These are phyloP conservation scores for Pterocles burchelli DNA, from an alignment of 2,113 vertebrate genomes.

Conservation along the genomic window DNA sequence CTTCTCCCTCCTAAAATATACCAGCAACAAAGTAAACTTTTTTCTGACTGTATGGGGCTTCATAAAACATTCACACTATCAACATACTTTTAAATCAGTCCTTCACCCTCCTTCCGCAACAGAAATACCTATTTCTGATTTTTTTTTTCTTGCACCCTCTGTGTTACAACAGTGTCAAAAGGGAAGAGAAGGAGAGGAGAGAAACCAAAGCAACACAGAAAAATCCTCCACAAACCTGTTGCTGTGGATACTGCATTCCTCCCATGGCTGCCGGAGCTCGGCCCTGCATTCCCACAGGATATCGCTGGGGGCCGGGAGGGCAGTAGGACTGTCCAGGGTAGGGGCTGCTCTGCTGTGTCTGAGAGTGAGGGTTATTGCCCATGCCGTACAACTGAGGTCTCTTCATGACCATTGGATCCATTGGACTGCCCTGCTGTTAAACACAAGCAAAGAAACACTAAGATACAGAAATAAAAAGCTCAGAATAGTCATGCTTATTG, in stretches of 20 bases:
- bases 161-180: background rate
- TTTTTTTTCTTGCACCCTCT: background rate
- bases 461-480: background rate
- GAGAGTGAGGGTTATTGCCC: slow-evolving; percentile 87
- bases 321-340: slow-evolving; percentile 90
- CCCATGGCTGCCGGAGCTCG: slow-evolving; percentile 87
- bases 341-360: slow-evolving; percentile 86
- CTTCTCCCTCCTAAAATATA: background rate
- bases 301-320: slow-evolving; percentile 88
- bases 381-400: slow-evolving; percentile 93
- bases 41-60: background rate
- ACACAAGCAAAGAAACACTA: background rate
- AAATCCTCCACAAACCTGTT: slow-evolving; percentile 85
- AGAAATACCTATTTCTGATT: background rate
- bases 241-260: slow-evolving; percentile 92
- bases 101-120: background rate
- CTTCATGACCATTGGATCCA: slow-evolving; percentile 98
- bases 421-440: slow-evolving; percentile 85
- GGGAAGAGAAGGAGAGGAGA: background rate
- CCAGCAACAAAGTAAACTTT: background rate
- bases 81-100: background rate
- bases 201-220: background rate
- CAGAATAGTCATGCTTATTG: background rate
- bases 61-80: background rate
- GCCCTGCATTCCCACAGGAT: slow-evolving; percentile 90